phyloP scores from a whole-genome alignment of 2,113 vertebrate species.

The Tetrao urogallus region DNA sequence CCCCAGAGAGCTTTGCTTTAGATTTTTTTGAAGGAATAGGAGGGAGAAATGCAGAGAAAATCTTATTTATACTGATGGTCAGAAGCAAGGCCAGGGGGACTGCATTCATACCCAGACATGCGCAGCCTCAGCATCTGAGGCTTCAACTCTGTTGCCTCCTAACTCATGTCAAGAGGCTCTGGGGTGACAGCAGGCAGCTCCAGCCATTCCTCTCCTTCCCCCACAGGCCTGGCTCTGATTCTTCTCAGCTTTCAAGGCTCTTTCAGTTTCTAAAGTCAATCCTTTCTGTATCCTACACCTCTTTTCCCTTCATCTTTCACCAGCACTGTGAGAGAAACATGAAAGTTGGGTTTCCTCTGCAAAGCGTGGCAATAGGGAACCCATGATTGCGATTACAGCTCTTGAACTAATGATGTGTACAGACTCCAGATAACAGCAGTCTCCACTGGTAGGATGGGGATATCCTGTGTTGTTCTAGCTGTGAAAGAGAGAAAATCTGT shows the following conservation, averaged over 20 bases:
- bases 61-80: background rate
- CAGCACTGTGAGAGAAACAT: fast-evolving
- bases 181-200: background rate
- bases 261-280: background rate
- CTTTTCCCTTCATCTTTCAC: background rate
- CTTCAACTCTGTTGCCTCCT: background rate
- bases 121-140: background rate
- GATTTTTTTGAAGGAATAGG: background rate
- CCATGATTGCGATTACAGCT: background rate
- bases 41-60: background rate
- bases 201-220: background rate
- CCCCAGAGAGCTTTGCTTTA: background rate
- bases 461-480: background rate
- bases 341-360: background rate
- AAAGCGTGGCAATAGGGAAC: background rate
- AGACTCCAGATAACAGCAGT: background rate
- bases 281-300: background rate
- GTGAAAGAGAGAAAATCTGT: background rate
- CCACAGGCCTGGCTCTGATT: background rate
- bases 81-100: background rate
- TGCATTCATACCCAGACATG: fast-evolving
- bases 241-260: background rate
- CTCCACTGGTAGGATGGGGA: background rate
- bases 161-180: background rate
- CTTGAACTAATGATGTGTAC: background rate